Base-by-base conservation (phyloP, 2,888 invertebrate genomes). In the Diaperis boleti region DNA sequence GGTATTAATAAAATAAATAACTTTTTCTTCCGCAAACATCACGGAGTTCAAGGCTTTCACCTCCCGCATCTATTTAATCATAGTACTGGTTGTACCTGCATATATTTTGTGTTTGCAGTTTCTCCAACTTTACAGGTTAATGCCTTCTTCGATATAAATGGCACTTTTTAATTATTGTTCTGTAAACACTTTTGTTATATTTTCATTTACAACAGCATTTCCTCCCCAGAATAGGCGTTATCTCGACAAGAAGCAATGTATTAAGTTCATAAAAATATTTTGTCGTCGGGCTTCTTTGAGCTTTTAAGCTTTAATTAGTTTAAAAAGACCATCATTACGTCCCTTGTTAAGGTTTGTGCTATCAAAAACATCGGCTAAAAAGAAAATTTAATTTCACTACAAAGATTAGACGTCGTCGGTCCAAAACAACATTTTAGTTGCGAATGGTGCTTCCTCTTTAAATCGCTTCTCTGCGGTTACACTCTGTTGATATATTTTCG, bases 121-220 rank as follows among this genome's bases (percentile, higher is more conserved):
- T n/a, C n/a, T n/a, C n/a, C n/a, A n/a, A n/a, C n/a, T n/a, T n/a
- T n/a, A n/a, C n/a, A n/a, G n/a, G n/a, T n/a, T n/a, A n/a, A n/a
- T n/a, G n/a, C n/a, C n/a, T n/a, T n/a, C n/a, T n/a, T n/a, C n/a
- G n/a, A n/a, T n/a, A 20, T 20, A 20, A 20, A 20, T 26, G 26
- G 6, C 26, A 6, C 8, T 26, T 26, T n/a, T n/a, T n/a, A n/a
- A n/a, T n/a, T n/a, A n/a, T n/a, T n/a, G n/a, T n/a, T n/a, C n/a
- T n/a, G n/a, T n/a, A 11, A 47, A 47, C 47, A 47, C 47, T 47
- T 26, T 31, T 6, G 14, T 14, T 14, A 26, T 31, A 47, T 47
- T 44, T 44, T 44, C 44, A 11, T 44, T 47, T 47, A n/a, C n/a
- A 29, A 47, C 14, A 13, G 29, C 13, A 47, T 47, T 47, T 47